Evolutionary conservation across 2,888 invertebrate genomes (phyloP).

Genomic region (Scrobipalpa costella): DNA sequence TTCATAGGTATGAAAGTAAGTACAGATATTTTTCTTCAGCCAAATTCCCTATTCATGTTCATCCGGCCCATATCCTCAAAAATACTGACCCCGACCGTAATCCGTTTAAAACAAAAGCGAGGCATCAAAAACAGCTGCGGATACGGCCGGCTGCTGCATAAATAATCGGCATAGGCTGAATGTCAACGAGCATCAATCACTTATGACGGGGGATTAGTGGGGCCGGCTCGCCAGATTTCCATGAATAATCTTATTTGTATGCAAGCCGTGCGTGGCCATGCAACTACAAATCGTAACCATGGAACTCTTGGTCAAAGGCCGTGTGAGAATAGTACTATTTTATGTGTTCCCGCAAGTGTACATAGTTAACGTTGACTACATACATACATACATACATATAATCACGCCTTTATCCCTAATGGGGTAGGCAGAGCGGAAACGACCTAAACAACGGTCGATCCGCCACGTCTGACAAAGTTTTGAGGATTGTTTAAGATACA

Average conservation of each 20-base stretch:
- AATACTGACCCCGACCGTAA: constrained; percentile 4
- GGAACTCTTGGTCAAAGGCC: background rate
- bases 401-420: no score
- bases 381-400: no score
- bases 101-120: background rate
- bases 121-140: constrained; percentile 8
- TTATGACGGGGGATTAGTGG: constrained; percentile 20
- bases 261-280: background rate
- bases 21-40: no score
- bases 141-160: constrained; percentile 4
- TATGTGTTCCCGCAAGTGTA: no score
- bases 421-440: no score
- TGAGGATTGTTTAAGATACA: no score
- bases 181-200: constrained; percentile 30
- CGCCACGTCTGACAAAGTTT: no score
- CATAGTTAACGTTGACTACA: no score
- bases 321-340: no score
- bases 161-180: constrained; percentile 19
- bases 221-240: constrained; percentile 26
- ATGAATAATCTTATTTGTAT: constrained; percentile 32
- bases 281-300: background rate
- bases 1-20: no score
- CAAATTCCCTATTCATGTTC: no score
- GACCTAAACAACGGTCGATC: no score
- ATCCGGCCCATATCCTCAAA: background rate